Conservation (phyloP, 2,888 invertebrate species). For the Rotaria sp. region DNA sequence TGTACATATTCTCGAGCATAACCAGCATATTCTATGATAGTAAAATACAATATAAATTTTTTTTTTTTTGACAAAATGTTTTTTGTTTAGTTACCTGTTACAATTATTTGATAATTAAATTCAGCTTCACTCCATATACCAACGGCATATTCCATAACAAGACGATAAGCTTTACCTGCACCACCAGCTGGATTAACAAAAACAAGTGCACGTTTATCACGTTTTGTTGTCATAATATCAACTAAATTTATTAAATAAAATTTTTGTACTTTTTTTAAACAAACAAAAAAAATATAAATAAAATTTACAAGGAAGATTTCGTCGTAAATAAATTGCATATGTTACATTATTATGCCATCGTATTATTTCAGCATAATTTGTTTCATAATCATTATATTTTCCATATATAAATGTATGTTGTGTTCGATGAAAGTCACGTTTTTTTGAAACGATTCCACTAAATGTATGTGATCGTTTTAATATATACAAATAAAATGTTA, state of each 20-base stretch:
- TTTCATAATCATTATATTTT: neutral
- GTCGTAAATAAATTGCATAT: neutral
- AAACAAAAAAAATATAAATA: neutral
- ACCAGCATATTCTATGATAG: constrained; percentile 33
- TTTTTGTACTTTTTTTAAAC: no score
- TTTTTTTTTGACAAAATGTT: no score
- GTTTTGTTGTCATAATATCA: neutral
- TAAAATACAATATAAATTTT: neutral
- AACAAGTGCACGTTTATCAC: constrained; percentile 6
- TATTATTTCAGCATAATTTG: neutral
- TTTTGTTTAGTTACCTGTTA: no score
- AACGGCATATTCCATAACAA: constrained; percentile 34
- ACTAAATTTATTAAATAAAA: neutral
- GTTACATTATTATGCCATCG: neutral
- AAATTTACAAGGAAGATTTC: neutral
- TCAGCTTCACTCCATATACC: constrained; percentile 31
- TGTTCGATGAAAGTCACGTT: neutral
- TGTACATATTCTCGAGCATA: constrained; percentile 15
- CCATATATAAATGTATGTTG: neutral
- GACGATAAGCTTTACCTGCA: constrained; percentile 36
- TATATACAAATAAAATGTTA: constrained; percentile 6
- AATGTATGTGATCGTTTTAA: neutral
- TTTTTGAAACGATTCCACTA: neutral
- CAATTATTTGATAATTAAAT: constrained; percentile 26
- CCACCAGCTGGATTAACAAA: constrained; percentile 39